Percentiles rank a stretch among this genome's conserved stretches.
Evolutionary conservation across 2,797 vertebrate genomes (phyloP).

Genomic region (Coccyzus lansbergi): DNA sequence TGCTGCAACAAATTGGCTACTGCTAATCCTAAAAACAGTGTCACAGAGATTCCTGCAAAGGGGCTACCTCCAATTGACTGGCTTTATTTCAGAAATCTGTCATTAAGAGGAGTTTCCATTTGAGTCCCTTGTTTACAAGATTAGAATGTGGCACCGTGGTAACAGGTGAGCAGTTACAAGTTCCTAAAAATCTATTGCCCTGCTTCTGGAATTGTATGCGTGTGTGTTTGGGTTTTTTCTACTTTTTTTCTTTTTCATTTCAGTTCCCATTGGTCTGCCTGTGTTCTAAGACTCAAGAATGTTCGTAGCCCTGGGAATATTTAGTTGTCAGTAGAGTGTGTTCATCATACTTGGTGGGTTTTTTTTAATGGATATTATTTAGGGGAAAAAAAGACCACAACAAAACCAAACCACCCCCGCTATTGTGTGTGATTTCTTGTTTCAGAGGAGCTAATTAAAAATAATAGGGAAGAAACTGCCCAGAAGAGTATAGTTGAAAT

Average conservation of each 20-base stretch:
- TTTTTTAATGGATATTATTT: conserved; percentile 8
- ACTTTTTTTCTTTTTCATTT: neutral
- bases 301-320: neutral
- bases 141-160: accelerated
- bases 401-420: neutral
- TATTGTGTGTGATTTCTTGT: conserved; percentile 1
- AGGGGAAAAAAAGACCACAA: neutral
- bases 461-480: conserved; percentile 16
- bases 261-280: neutral
- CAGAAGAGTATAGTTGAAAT: conserved; percentile 1
- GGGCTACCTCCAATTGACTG: neutral
- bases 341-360: neutral
- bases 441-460: conserved; percentile 55
- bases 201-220: neutral
- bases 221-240: neutral
- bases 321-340: neutral
- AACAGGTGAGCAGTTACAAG: neutral
- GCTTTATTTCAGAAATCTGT: neutral
- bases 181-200: neutral
- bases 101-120: neutral
- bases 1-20: neutral
- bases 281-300: neutral
- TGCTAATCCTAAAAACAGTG: neutral
- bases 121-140: neutral
- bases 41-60: neutral